Evolutionary conservation across 2,888 invertebrate genomes (phyloP).

Genomic region (Drosophila putrida): DNA sequence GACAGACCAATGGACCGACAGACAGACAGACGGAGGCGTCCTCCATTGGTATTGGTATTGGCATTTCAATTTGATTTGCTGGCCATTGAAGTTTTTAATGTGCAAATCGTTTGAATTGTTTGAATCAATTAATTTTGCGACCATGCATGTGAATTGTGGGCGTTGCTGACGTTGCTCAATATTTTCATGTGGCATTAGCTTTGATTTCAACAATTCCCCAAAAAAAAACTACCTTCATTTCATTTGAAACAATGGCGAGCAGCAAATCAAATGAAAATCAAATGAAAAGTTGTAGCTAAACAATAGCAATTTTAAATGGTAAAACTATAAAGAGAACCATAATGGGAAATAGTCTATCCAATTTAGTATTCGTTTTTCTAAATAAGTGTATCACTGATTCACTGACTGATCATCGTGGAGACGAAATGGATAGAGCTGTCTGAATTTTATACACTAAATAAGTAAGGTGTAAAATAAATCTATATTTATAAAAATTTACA

Average conservation of each 20-base stretch:
- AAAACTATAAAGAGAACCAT: not conserved
- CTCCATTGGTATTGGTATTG: slow-evolving; percentile 71
- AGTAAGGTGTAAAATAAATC: no score
- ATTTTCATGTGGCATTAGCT: slow-evolving; percentile 1
- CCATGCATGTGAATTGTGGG: slow-evolving; percentile 45
- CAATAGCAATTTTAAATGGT: not conserved
- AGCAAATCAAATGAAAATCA: no score
- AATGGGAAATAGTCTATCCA: not conserved
- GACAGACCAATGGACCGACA: no score
- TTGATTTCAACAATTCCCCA: slow-evolving; percentile 18
- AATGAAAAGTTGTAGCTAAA: not conserved
- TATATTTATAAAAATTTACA: no score
- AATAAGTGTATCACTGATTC: no score
- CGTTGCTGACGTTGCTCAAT: not conserved
- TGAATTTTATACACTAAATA: no score
- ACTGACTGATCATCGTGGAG: no score
- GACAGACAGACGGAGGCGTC: not conserved
- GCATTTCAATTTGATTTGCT: slow-evolving; percentile 77
- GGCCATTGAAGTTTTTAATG: slow-evolving; percentile 66
- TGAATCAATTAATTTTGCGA: slow-evolving; percentile 74
- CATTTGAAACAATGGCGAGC: not conserved
- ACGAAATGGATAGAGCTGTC: no score
- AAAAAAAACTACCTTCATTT: slow-evolving; percentile 5
- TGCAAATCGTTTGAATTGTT: slow-evolving; percentile 76
- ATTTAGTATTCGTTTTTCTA: no score